Evolutionary conservation across 1,140 invertebrate species (phyloP), one percentile per base, ranked within the genome.

Genomic region (Ericerus pela): DNA sequence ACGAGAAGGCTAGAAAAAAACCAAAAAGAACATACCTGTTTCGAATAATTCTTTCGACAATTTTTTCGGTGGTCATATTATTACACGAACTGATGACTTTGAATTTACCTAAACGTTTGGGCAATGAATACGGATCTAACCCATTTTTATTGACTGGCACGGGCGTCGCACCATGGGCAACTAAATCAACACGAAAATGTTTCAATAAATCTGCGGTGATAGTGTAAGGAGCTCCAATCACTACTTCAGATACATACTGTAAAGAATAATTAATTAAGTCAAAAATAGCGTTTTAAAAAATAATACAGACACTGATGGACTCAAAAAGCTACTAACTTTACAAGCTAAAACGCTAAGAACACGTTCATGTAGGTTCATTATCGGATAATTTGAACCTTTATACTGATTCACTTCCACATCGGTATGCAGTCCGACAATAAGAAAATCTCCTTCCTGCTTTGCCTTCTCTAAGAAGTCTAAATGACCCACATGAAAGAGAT

Each of bases 281-380:
- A n/a, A n/a, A 27, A 12, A 12, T 56, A 37, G 27, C 28, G 55
- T 64, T 55, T n/a, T n/a, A n/a, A n/a, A n/a, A n/a, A 59, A 60
- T 1, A 22, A 11, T 11, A 1, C 30, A 10, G 27, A 56, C n/a
- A n/a, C n/a, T n/a, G n/a, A n/a, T n/a, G n/a, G n/a, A n/a, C n/a
- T n/a, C n/a, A n/a, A n/a, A n/a, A n/a, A n/a, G n/a, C n/a, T 54
- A 58, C 53, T 55, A 75, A 93, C 90, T 78, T 95, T 93, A 72
- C 93, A 98, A 27, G 96, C 93, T 41, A 99, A 71, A 10, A 99
- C 93, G 68, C 91, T 96, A 0, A 99, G 77, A 8, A 96, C 91
- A 61, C 96, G 76, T 73, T 99, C 96, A 68, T 99, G 94, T 29
- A 99, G 76, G 73, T 98, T 99, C 96, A 99, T 99, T 56, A 99